Base-by-base conservation (phyloP, 2,113 vertebrate genomes). In the Megalops atlanticus region DNA sequence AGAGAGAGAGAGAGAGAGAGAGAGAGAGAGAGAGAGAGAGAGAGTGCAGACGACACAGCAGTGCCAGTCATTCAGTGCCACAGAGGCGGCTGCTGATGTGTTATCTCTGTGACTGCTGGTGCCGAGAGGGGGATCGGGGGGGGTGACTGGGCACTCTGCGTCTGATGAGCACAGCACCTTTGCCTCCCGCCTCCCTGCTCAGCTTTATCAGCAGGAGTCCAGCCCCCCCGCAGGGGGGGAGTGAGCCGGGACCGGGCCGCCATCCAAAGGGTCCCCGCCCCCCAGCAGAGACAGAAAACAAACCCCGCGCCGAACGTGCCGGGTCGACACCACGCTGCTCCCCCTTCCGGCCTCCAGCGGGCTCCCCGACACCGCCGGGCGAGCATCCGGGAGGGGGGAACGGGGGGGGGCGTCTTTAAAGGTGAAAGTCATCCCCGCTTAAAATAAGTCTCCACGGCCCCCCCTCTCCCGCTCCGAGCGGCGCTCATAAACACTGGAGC, bases 401-500 rank as follows among this genome's bases (percentile, higher is more conserved):
- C 8, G 79, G 52, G 93, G 83, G 81, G 88, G 86, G 47, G 85
- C 81, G 86, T 54, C 85, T 93, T 84, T 82, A 89, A 92, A 94
- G 89, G 91, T 92, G 93, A 94, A 94, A 94, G 94, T 91, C 93
- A 91, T 92, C 90, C 89, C 92, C 83, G 88, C 90, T 81, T 94
- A 93, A 94, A 95, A 49, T 91, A 93, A 94, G 93, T 89, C 93
- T 91, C 89, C 78, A 18, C 2, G 40, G 75, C 70, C 7, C 74
- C 93, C 89, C 86, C 92, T n/a, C n/a, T n/a, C 92, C 91, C 92
- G 91, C 90, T 92, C 89, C 81, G 89, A 88, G 92, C 90, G 92
- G 92, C 82, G 89, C 94, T 95, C 96, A 96, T 95, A 95, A 97
- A 96, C 95, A 96, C 94, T 94, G 92, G 78, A 86, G 86, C 93